Evolutionary conservation across 2,113 vertebrate genomes (phyloP).

Genomic region (Sapayoa aenigma): DNA sequence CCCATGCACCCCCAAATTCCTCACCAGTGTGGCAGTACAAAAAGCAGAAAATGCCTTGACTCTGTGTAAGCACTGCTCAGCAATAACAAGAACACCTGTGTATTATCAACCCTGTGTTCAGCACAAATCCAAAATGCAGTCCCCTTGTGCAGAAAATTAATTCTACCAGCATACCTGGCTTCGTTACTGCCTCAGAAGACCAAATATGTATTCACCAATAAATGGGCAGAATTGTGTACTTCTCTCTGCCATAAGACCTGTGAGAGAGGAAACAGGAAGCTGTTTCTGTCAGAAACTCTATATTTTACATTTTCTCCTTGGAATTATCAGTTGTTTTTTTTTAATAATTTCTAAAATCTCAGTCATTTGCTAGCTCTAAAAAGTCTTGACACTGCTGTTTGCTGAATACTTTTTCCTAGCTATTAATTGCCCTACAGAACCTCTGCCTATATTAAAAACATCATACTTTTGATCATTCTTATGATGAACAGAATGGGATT

Average conservation of each 20-base stretch:
- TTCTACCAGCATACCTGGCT: not conserved
- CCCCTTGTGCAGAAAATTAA: not conserved
- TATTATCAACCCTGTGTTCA: not conserved
- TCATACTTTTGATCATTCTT: not conserved
- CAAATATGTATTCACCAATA: not conserved
- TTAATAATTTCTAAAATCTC: not conserved
- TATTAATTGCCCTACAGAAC: not conserved
- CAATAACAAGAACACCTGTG: not conserved
- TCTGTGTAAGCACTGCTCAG: not conserved
- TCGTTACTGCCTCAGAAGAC: not conserved
- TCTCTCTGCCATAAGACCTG: not conserved
- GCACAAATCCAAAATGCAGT: not conserved
- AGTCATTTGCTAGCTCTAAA: not conserved
- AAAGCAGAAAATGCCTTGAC: not conserved
- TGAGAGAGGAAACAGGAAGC: not conserved
- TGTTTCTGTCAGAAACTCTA: not conserved
- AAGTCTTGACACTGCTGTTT: not conserved
- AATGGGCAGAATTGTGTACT: not conserved
- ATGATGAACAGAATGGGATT: not conserved
- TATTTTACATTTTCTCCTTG: not conserved
- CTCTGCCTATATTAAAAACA: not conserved
- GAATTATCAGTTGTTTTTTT: not conserved
- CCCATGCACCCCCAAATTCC: fast-evolving
- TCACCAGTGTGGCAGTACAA: not conserved
- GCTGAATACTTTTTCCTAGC: not conserved